Conservation (phyloP, 2,113 vertebrate species). For the Hippocampus zosterae region DNA sequence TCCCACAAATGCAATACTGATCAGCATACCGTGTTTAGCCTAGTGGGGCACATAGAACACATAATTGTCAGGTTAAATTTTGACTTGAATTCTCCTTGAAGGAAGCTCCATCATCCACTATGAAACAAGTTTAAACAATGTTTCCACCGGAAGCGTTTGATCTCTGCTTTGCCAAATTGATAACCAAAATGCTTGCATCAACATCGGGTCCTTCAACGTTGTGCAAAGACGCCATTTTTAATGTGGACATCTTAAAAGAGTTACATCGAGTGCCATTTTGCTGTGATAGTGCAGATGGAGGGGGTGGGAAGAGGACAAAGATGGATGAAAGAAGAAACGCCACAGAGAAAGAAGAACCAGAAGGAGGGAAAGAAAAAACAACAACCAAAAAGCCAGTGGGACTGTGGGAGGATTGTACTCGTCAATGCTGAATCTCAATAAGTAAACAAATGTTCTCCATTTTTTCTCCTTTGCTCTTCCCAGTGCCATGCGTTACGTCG, state of each 20-base stretch:
- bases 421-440: conserved; percentile 55
- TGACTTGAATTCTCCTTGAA: too few species aligned
- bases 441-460: conserved; percentile 60
- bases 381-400: conserved; percentile 34
- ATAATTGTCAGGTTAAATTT: too few species aligned
- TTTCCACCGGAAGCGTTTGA: background rate
- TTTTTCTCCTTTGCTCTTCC: conserved; percentile 44
- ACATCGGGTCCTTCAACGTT: conserved; percentile 13
- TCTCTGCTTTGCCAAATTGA: background rate
- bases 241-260: conserved; percentile 15
- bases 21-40: too few species aligned
- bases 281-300: conserved; percentile 25
- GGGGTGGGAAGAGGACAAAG: conserved; percentile 9
- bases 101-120: too few species aligned
- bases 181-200: conserved; percentile 1
- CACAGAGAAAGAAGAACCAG: conserved; percentile 27
- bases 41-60: too few species aligned
- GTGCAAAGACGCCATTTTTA: conserved; percentile 18
- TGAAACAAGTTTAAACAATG: too few species aligned
- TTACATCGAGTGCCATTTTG: conserved; percentile 32
- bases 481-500: conserved; percentile 42
- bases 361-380: conserved; percentile 15
- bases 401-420: conserved; percentile 37
- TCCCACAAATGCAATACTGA: too few species aligned
- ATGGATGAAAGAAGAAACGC: conserved; percentile 17